A percentile compares a stretch with the other conserved stretches of the same genome.
Evolutionary conservation across 2,797 vertebrate genomes (phyloP).

Genomic region (Acanthis flammea): DNA sequence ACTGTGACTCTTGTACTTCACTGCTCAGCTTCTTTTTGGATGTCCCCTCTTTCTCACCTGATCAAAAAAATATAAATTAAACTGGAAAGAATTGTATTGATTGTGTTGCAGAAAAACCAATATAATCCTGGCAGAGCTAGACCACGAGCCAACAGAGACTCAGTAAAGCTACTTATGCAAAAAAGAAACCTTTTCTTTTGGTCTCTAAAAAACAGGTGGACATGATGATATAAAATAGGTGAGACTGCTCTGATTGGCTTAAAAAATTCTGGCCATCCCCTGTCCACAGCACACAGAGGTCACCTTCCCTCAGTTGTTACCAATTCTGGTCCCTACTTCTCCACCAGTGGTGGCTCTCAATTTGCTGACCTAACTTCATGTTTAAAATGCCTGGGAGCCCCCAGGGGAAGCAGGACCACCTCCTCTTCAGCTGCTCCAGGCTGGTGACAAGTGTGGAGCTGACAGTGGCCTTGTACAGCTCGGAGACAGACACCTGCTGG

Average conservation of each 20-base stretch:
- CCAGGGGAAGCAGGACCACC: neutral
- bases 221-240: neutral
- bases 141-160: neutral
- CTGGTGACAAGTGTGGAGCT: neutral
- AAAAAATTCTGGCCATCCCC: neutral
- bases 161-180: neutral
- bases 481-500: neutral
- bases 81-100: neutral
- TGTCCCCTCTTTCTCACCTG: neutral
- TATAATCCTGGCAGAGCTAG: neutral
- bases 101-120: neutral
- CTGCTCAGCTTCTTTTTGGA: neutral
- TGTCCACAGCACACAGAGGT: neutral
- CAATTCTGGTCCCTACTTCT: neutral
- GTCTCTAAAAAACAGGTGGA: neutral
- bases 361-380: neutral
- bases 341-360: neutral
- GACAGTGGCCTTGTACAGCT: neutral
- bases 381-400: neutral
- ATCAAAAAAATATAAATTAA: neutral
- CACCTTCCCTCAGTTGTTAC: neutral
- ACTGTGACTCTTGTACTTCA: neutral
- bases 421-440: neutral
- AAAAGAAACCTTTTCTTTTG: neutral
- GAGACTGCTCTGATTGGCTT: neutral